Evolutionary conservation across 2,888 invertebrate species (phyloP).

Genomic region (Bruchidius siliquastri): DNA sequence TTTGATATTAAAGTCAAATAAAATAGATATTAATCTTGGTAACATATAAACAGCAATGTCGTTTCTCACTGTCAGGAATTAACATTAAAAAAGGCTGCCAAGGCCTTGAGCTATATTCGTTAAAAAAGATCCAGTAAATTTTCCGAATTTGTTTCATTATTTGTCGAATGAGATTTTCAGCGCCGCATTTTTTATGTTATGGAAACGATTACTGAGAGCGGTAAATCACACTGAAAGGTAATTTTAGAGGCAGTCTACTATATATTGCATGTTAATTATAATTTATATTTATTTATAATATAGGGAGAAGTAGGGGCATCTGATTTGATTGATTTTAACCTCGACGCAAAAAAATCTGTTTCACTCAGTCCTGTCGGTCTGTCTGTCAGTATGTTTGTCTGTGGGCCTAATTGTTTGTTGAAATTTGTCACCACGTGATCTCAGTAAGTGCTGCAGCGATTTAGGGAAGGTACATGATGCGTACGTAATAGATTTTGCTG

Average conservation of each 20-base stretch:
- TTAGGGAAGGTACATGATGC: no score
- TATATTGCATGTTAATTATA: no score
- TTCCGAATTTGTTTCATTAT: background rate
- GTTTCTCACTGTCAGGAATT: background rate
- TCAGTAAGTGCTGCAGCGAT: no score
- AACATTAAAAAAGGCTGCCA: background rate
- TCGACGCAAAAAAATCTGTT: no score
- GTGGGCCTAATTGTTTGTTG: no score
- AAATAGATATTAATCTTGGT: background rate
- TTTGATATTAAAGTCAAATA: background rate
- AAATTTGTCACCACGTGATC: no score
- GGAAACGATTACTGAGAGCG: background rate
- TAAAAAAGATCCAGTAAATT: background rate
- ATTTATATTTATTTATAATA: no score
- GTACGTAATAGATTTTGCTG: no score
- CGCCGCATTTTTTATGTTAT: background rate
- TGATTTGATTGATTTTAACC: no score
- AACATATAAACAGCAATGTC: background rate
- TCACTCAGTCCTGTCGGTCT: no score
- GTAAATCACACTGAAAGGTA: background rate
- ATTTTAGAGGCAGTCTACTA: background rate
- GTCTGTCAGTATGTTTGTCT: no score
- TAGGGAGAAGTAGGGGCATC: no score
- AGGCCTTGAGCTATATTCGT: background rate
- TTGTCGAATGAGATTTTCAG: background rate